Base-by-base conservation (phyloP, 1,140 invertebrate species). In the Rhopalosiphum padi region DNA sequence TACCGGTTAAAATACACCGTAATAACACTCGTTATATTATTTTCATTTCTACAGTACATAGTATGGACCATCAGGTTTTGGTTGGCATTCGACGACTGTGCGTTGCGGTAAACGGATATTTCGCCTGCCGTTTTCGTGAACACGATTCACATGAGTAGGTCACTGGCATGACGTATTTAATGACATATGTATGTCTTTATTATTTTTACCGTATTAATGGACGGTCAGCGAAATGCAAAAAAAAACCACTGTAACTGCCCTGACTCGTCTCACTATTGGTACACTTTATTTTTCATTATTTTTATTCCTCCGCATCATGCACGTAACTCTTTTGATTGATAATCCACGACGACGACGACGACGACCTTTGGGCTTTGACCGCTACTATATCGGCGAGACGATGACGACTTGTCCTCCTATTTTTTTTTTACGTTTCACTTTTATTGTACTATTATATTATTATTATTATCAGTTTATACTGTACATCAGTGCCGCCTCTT, bases 401-500 rank as follows among this genome's bases (percentile, higher is more conserved):
- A 68, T 68, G 60, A 68, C 60, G 60, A 68, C 60, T 77, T n/a
- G 60, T 77, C 15, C 60, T 77, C 4, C 23, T 68, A 68, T 68
- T 77, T n/a, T 77, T 60, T 60, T 77, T 77, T 77, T 77, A 77
- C n/a, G 60, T 77, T 77, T 77, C 60, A n/a, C 30, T 77, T 77
- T 77, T 77, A 77, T n/a, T n/a, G 15, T 35, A 18, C 30, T 18
- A 68, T 68, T n/a, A 68, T 68, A 18, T 53, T 53, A 53, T n/a
- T 68, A 6, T n/a, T 77, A 77, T 77, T 77, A 77, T 77, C 60
- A 77, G 15, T 18, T 30, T 77, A 68, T 25, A 68, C 3, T 11
- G 60, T 68, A 77, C 60, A 77, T n/a, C n/a, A 2, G 60, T 30
- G 60, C 30, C n/a, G 60, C 60, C 60, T 21, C 15, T 77, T n/a